Evolutionary conservation across 2,113 vertebrate species (phyloP).

Genomic region (Illadopsis cleaveri): DNA sequence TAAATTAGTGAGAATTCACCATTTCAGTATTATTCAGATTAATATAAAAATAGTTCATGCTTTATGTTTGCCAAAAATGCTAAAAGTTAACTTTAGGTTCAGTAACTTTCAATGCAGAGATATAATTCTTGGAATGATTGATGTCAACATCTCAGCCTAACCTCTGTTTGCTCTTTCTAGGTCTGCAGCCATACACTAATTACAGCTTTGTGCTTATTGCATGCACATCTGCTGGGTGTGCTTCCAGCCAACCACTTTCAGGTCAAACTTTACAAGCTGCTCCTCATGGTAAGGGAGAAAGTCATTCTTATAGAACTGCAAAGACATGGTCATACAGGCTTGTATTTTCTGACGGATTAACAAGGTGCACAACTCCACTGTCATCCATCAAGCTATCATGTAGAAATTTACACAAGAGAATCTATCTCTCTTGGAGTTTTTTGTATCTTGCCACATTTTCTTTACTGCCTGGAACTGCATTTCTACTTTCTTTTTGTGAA

Average conservation of each 20-base stretch:
- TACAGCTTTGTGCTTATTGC: slow-evolving; percentile 86
- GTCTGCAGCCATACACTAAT: slow-evolving; percentile 83
- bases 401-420: neutral
- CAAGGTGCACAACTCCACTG: neutral
- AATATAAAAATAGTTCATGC: neutral
- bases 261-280: slow-evolving; percentile 87
- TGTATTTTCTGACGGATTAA: slow-evolving; percentile 16
- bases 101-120: neutral
- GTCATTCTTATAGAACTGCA: neutral
- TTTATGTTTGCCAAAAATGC: neutral
- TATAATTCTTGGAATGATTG: neutral
- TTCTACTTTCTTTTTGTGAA: neutral
- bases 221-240: slow-evolving; percentile 86
- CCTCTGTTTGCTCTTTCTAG: slow-evolving; percentile 69
- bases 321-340: neutral
- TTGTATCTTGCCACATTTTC: neutral
- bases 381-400: neutral
- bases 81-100: neutral
- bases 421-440: neutral
- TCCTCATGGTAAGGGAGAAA: slow-evolving; percentile 77
- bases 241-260: slow-evolving; percentile 80
- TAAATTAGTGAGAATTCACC: neutral
- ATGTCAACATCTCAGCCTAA: slow-evolving; percentile 13
- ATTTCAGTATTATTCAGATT: neutral
- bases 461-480: neutral